Evolutionary conservation across 2,888 invertebrate genomes (phyloP).

Genomic region (Macroteleia sp.): DNA sequence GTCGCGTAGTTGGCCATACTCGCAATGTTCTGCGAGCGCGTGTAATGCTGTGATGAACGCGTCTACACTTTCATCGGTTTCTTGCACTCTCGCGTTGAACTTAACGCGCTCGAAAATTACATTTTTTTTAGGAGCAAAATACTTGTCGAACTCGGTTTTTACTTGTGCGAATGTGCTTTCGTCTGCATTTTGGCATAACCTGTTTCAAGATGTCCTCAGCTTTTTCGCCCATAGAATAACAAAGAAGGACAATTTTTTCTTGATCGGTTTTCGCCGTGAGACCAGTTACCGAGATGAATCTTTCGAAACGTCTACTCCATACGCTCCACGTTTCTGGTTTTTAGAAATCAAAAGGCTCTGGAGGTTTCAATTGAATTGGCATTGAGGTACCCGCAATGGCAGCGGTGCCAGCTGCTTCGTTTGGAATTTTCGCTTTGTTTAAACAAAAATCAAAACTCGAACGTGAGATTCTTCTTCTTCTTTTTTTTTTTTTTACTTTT

Average conservation of each 20-base stretch:
- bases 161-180: background rate
- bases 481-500: no score
- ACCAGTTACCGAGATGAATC: conserved; percentile 46
- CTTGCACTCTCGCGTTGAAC: conserved; percentile 64
- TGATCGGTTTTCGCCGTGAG: conserved; percentile 37
- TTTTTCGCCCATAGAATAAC: conserved; percentile 67
- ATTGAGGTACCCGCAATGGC: no score
- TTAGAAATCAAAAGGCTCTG: conserved; percentile 44
- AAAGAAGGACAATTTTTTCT: conserved; percentile 65
- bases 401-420: no score
- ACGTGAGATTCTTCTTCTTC: no score
- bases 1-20: no score
- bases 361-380: background rate
- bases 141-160: conserved; percentile 37
- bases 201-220: conserved; percentile 61
- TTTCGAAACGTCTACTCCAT: conserved; percentile 52
- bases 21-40: background rate
- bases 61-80: conserved; percentile 51
- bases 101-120: conserved; percentile 67
- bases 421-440: no score
- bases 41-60: conserved; percentile 56
- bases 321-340: conserved; percentile 48
- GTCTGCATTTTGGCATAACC: conserved; percentile 1
- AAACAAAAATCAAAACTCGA: no score
- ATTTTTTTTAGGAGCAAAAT: conserved; percentile 67